A percentile compares a stretch with the other conserved stretches of the same genome.
phyloP scores from a whole-genome alignment of 2,888 invertebrate species.

The Aelia acuminata region DNA sequence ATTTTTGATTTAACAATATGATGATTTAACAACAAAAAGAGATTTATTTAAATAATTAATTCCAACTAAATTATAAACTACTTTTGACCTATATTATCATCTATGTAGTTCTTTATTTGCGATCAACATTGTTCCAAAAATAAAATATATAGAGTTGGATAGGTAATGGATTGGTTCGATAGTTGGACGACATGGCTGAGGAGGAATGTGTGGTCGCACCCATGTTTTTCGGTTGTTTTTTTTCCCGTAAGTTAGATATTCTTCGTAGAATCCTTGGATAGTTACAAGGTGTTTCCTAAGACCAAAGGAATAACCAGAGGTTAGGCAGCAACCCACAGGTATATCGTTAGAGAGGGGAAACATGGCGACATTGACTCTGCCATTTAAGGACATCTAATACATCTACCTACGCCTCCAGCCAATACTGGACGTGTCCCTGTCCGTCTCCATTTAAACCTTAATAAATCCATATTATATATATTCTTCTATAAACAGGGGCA shows the following conservation, averaged over 20 bases:
- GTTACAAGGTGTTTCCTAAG: not conserved
- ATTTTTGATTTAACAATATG: too few species aligned
- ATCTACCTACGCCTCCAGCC: conserved; percentile 46
- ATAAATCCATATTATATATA: not conserved
- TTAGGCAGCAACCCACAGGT: conserved; percentile 29
- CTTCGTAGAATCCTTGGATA: not conserved
- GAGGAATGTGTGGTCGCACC: not conserved
- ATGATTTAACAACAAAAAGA: too few species aligned
- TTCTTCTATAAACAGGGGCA: not conserved
- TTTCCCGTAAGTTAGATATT: not conserved
- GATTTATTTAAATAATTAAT: too few species aligned
- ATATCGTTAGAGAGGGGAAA: conserved; percentile 26
- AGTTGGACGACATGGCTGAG: not conserved
- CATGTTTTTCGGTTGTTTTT: not conserved
- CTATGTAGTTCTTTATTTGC: too few species aligned
- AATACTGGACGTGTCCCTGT: not conserved
- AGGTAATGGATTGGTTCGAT: not conserved
- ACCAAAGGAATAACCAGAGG: conserved; percentile 3
- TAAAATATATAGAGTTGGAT: not conserved
- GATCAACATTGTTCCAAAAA: too few species aligned
- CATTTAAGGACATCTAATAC: conserved; percentile 52
- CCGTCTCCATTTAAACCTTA: not conserved
- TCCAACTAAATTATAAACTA: too few species aligned
- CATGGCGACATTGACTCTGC: conserved; percentile 54
- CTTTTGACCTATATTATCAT: too few species aligned